Percentiles rank a stretch among this genome's conserved stretches.
Evolutionary conservation across 2,888 invertebrate genomes (phyloP).

Genomic region (Catocala nupta): DNA sequence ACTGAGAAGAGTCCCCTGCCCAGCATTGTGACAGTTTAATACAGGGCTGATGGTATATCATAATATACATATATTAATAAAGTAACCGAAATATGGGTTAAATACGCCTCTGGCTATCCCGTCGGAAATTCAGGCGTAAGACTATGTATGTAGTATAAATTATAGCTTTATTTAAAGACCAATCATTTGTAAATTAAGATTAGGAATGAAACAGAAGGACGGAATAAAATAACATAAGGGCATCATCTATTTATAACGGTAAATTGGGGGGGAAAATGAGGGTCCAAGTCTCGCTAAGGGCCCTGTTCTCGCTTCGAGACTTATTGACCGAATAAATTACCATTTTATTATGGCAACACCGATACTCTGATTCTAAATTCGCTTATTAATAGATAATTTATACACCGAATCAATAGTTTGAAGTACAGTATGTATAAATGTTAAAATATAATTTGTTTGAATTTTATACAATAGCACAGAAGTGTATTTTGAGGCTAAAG

Average conservation of each 20-base stretch:
- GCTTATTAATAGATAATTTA: slow-evolving; percentile 70
- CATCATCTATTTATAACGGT: slow-evolving; percentile 62
- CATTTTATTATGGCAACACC: slow-evolving; percentile 60
- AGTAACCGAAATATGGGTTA: too few species aligned
- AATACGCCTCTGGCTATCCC: too few species aligned
- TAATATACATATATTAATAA: too few species aligned
- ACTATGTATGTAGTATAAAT: too few species aligned
- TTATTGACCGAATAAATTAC: slow-evolving; percentile 74
- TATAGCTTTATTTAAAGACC: neutral
- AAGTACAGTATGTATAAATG: slow-evolving; percentile 4
- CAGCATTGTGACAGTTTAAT: too few species aligned
- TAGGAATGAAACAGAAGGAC: slow-evolving; percentile 17
- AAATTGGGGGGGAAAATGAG: slow-evolving; percentile 74
- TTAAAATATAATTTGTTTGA: neutral
- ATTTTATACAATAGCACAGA: too few species aligned
- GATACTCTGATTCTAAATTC: slow-evolving; percentile 50
- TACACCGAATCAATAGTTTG: slow-evolving; percentile 57
- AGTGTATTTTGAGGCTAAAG: too few species aligned
- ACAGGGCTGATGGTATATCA: too few species aligned
- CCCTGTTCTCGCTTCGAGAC: slow-evolving; percentile 62
- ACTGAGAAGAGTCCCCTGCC: too few species aligned
- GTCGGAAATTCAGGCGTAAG: too few species aligned
- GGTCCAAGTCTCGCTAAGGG: slow-evolving; percentile 69
- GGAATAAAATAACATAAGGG: slow-evolving; percentile 55
- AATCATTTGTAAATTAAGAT: neutral